Evolutionary conservation across 2,797 vertebrate species (phyloP).

Genomic region (Fratercula arctica): DNA sequence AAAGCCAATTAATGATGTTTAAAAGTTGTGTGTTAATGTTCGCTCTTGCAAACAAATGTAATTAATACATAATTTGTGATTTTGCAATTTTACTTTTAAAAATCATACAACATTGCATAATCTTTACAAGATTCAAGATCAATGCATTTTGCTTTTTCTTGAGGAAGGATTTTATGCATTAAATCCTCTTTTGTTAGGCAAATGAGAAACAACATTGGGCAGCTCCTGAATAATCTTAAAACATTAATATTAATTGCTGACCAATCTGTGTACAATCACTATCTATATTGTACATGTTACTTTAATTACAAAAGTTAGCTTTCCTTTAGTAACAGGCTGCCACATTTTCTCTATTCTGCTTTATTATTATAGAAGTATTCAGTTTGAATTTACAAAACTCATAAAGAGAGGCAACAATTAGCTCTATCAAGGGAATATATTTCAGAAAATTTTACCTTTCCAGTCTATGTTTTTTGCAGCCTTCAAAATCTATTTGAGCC

Average conservation of each 20-base stretch:
- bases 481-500: neutral
- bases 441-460: neutral
- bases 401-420: neutral
- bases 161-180: neutral
- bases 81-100: slow-evolving; percentile 1
- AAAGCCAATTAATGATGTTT: slow-evolving; percentile 47
- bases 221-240: neutral
- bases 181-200: neutral
- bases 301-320: neutral
- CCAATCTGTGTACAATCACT: neutral
- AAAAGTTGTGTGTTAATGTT: neutral
- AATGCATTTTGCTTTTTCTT: neutral
- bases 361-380: neutral
- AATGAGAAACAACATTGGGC: neutral
- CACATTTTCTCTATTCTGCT: neutral
- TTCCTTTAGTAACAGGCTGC: neutral
- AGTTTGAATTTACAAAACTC: neutral
- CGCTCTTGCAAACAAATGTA: slow-evolving; percentile 23
- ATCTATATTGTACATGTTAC: neutral
- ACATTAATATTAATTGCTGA: neutral
- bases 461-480: neutral
- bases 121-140: neutral
- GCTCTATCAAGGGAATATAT: neutral
- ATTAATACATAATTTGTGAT: neutral
- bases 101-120: neutral